Percentiles rank a stretch among this genome's conserved stretches.
These are phyloP conservation scores for Thera britannica DNA, from an alignment of 2,888 invertebrate genomes.

Conservation along the genomic window DNA sequence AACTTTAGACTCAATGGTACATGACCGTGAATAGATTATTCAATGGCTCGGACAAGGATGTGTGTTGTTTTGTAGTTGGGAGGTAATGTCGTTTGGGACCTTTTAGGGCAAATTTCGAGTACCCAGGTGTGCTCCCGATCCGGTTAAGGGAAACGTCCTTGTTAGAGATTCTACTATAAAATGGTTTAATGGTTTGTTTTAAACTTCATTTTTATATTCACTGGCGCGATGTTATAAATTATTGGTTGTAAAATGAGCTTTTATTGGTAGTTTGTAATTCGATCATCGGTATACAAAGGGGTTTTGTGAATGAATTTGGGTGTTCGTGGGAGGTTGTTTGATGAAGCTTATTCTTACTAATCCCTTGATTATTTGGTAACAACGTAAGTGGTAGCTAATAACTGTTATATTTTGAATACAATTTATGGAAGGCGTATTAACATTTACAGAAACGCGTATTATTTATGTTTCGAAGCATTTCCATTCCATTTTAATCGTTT, in stretches of 20 bases:
- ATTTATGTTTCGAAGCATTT: neutral
- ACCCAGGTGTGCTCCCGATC: conserved; percentile 85
- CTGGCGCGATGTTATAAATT: conserved; percentile 72
- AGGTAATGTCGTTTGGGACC: conserved; percentile 77
- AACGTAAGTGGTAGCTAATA: conserved; percentile 36
- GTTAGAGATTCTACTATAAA: conserved; percentile 82
- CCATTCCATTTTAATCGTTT: neutral
- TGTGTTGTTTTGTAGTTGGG: conserved; percentile 52
- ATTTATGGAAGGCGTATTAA: conserved; percentile 4
- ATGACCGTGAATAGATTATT: conserved; percentile 42
- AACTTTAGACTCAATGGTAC: conserved; percentile 49
- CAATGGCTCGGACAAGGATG: conserved; percentile 33
- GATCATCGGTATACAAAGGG: conserved; percentile 56
- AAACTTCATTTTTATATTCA: conserved; percentile 81
- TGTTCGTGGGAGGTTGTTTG: conserved; percentile 57
- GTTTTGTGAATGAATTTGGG: conserved; percentile 54
- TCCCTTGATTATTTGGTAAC: conserved; percentile 52
- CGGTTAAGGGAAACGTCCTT: conserved; percentile 84
- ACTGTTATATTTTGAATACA: conserved; percentile 19
- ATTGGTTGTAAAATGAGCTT: conserved; percentile 73
- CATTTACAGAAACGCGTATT: no score
- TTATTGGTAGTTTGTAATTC: conserved; percentile 70
- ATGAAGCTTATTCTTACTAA: conserved; percentile 42
- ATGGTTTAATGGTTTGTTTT: conserved; percentile 85
- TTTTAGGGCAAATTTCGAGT: conserved; percentile 82